Conservation (phyloP, 2,888 invertebrate genomes). For the Nomada hirtipes region DNA sequence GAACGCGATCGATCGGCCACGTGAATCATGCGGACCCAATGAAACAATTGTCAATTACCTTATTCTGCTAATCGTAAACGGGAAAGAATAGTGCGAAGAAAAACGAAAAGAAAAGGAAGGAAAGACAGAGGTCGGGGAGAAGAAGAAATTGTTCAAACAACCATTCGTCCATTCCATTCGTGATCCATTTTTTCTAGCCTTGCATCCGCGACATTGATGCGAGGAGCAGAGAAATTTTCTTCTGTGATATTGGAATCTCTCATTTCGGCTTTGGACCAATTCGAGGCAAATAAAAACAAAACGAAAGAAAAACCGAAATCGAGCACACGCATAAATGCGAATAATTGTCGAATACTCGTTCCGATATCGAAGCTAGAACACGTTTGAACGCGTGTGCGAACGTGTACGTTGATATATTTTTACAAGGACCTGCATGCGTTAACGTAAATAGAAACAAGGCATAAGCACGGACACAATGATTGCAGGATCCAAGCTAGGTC, state of each 20-base stretch:
- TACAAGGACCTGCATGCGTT: constrained; percentile 60
- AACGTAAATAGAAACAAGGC: constrained; percentile 24
- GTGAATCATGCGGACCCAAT: constrained; percentile 49
- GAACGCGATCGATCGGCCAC: constrained; percentile 44
- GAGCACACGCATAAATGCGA: constrained; percentile 20
- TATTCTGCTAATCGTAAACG: constrained; percentile 24
- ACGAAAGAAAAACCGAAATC: constrained; percentile 35
- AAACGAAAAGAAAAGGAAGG: not conserved
- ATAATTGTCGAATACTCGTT: constrained; percentile 47
- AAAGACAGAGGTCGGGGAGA: not conserved
- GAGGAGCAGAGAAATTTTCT: constrained; percentile 63
- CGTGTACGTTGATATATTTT: constrained; percentile 61
- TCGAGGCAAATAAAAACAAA: not conserved
- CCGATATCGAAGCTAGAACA: constrained; percentile 41
- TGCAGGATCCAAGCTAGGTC: constrained; percentile 24
- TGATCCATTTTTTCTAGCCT: constrained; percentile 45
- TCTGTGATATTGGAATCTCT: constrained; percentile 79
- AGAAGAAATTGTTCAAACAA: constrained; percentile 25
- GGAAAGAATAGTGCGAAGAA: not conserved
- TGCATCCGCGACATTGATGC: constrained; percentile 30
- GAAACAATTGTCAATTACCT: constrained; percentile 65
- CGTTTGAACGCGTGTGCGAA: constrained; percentile 33
- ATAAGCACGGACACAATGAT: not conserved
- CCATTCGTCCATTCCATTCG: constrained; percentile 45
- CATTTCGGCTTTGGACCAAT: constrained; percentile 50